Evolutionary conservation across 2,797 vertebrate genomes (phyloP).

Genomic region (Ispidina lecontei): DNA sequence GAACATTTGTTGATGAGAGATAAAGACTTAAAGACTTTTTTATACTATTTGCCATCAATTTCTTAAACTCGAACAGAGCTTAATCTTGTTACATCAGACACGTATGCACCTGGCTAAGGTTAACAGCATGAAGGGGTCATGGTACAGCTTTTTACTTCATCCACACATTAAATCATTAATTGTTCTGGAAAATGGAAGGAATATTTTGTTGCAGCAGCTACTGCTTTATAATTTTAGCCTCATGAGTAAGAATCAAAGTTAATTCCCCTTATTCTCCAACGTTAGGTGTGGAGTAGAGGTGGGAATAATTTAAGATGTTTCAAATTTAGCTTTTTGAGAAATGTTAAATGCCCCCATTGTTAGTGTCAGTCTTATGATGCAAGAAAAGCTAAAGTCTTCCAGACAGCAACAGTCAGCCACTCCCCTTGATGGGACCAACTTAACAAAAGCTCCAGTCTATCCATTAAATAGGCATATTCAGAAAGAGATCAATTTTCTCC

Average conservation of each 20-base stretch:
- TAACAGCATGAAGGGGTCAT: neutral
- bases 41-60: neutral
- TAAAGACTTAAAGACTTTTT: neutral
- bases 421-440: neutral
- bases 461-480: neutral
- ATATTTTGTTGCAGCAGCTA: neutral
- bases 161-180: neutral
- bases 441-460: neutral
- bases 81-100: neutral
- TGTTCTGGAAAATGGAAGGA: neutral
- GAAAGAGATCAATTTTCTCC: neutral
- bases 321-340: neutral
- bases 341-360: neutral
- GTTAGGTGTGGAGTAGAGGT: neutral
- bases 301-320: neutral
- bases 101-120: neutral
- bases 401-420: neutral
- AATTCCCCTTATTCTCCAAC: neutral
- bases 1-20: neutral
- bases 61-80: neutral
- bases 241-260: neutral
- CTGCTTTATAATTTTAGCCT: neutral
- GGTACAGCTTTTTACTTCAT: neutral
- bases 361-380: neutral
- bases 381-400: neutral